Conservation (phyloP, 2,888 invertebrate genomes). For the Melinaea menophilus region DNA sequence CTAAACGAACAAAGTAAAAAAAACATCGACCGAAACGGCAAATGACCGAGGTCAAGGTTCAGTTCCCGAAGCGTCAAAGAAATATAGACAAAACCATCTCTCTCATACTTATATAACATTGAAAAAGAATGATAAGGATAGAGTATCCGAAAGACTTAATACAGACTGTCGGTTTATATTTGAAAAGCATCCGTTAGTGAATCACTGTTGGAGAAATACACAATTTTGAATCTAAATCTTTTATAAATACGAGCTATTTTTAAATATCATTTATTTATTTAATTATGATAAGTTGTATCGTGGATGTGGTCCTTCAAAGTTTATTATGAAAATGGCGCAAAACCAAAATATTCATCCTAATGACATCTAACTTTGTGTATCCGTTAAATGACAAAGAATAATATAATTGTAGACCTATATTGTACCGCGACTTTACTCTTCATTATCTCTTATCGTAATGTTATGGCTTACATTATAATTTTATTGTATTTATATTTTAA, state of each 20-base stretch:
- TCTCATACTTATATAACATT: constrained; percentile 22
- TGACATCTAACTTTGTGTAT: too few relatives aligned
- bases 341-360: too few relatives aligned
- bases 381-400: too few relatives aligned
- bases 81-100: constrained; percentile 20
- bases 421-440: too few relatives aligned
- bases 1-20: constrained; percentile 36
- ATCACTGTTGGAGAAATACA: constrained; percentile 21
- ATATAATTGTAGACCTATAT: too few relatives aligned
- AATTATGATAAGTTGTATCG: too few relatives aligned
- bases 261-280: background rate
- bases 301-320: too few relatives aligned
- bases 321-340: too few relatives aligned
- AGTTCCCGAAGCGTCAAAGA: constrained; percentile 38
- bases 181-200: constrained; percentile 36
- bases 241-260: background rate
- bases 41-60: constrained; percentile 66
- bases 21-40: constrained; percentile 38
- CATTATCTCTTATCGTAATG: too few relatives aligned
- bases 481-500: too few relatives aligned
- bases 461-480: too few relatives aligned
- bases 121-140: constrained; percentile 22
- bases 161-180: constrained; percentile 19
- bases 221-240: background rate
- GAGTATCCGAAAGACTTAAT: constrained; percentile 19